Evolutionary conservation across 2,113 vertebrate genomes (phyloP).

Genomic region (Bos javanicus): DNA sequence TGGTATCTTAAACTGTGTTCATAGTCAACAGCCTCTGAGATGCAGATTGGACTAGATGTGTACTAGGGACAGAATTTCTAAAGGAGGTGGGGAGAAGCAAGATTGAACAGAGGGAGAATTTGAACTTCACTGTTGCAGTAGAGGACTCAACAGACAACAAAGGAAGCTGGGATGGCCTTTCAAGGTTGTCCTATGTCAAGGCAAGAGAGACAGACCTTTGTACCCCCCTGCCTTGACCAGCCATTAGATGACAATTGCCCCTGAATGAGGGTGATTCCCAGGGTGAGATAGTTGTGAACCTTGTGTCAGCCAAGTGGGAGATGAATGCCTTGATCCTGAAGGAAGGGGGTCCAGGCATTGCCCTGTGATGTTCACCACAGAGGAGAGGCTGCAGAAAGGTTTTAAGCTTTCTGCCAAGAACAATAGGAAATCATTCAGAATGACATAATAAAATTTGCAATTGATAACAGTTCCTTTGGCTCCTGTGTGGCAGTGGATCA

Average conservation of each 20-base stretch:
- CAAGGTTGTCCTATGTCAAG: background rate
- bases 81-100: background rate
- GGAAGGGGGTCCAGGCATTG: background rate
- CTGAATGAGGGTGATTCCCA: background rate
- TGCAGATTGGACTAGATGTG: background rate
- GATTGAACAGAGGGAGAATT: background rate
- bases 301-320: background rate
- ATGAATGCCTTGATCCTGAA: background rate
- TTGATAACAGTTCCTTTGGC: background rate
- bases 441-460: background rate
- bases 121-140: background rate
- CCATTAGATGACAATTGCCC: background rate
- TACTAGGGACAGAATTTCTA: background rate
- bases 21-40: background rate
- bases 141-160: background rate
- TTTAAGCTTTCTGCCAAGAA: background rate
- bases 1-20: background rate
- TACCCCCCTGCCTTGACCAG: background rate
- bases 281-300: background rate
- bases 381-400: background rate
- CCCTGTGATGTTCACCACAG: background rate
- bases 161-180: background rate
- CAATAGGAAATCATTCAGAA: background rate
- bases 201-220: background rate
- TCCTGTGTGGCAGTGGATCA: background rate